Percentiles rank a stretch among this genome's conserved stretches.
Evolutionary conservation across 2,113 vertebrate species (phyloP).

Genomic region (Oreochromis niloticus): DNA sequence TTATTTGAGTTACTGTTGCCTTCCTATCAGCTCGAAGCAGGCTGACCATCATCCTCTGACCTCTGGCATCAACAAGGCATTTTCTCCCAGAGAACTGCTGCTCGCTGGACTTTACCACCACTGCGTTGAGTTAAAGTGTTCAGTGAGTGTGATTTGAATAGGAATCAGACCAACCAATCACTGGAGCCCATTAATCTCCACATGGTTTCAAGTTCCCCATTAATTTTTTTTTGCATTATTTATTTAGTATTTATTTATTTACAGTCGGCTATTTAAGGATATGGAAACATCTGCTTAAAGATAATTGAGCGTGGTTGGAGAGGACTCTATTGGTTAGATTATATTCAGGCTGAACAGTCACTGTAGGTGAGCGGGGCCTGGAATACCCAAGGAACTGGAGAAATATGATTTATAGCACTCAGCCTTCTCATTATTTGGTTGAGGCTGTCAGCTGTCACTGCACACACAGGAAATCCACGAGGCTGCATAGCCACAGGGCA

Average conservation of each 20-base stretch:
- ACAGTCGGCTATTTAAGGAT: background rate
- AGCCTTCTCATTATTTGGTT: slow-evolving; percentile 17
- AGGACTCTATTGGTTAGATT: background rate
- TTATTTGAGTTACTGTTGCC: background rate
- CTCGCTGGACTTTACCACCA: background rate
- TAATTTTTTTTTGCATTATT: background rate
- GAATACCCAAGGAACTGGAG: background rate
- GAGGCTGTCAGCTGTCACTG: slow-evolving; percentile 10
- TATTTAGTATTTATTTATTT: background rate
- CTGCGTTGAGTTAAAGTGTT: background rate
- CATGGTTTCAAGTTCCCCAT: background rate
- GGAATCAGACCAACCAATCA: background rate
- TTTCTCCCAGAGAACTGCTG: background rate
- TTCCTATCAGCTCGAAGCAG: background rate
- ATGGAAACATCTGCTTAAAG: background rate
- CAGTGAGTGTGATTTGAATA: background rate
- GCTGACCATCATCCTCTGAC: background rate
- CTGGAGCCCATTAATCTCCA: background rate
- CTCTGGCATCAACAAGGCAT: background rate
- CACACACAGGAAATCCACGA: background rate
- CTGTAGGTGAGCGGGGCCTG: background rate
- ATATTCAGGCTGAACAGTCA: background rate
- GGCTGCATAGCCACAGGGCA: background rate
- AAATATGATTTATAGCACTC: background rate
- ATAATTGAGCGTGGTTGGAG: background rate